Base-by-base conservation (phyloP, 2,113 vertebrate species). In the Beaufortia kweichowensis region DNA sequence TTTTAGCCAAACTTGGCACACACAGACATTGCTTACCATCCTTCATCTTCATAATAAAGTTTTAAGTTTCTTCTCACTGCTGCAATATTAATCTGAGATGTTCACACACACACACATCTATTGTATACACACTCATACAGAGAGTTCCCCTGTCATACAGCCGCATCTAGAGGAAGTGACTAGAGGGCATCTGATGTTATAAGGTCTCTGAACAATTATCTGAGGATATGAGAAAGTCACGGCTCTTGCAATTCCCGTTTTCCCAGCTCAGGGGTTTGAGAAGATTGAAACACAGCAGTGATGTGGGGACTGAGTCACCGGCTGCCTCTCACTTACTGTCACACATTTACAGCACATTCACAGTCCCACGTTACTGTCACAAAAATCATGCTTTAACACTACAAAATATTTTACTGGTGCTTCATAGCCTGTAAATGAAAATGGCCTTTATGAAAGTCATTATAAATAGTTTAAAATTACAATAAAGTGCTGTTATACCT, bases 91-190 rank as follows among this genome's bases (percentile, higher is more conserved):
- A 73, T 69, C 64, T 68, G 55, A 63, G 64, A 63, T 43, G 55
- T 75, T 80, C 61, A 48, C 26, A 84, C 81, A 86, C 29, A 84
- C 84, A 85, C 78, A 81, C 60, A 76, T 79, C 73, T 77, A 81
- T 79, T 80, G 80, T 66, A 79, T 56, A 46, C 57, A 80, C 82
- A 50, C 24, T 26, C 35, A 60, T 19, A 35, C 79, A 81, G 60
- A 77, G 61, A 39, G 21, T 28, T 66, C 60, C 60, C 68, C 62
- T 55, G 63, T 77, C 55, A 77, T 19, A 59, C 3, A 28, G 19
- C 6, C 12, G 31, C 46, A n/a, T 11, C 28, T 21, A 23, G 68
- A 67, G 75, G 75, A 77, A 81, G 73, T 76, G 71, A 60, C 63
- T 31, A 11, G 4, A 21, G 61, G 17, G 5, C 19, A 60, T 53